Evolutionary conservation across 2,113 vertebrate genomes (phyloP).

Genomic region (Ursus arctos): DNA sequence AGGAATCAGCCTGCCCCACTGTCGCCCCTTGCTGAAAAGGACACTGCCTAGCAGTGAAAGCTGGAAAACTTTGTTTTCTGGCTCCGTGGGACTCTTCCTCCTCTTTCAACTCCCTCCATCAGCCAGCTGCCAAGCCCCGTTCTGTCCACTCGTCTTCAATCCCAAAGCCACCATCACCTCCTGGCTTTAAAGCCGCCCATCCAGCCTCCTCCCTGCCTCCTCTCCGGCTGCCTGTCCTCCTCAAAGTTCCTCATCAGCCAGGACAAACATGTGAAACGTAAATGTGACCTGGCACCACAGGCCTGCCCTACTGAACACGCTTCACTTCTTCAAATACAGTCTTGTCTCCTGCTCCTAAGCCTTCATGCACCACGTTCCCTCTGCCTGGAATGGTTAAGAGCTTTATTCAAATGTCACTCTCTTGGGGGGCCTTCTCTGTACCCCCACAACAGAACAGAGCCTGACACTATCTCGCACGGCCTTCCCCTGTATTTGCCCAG

Average conservation of each 20-base stretch:
- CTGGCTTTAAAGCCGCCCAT: not conserved
- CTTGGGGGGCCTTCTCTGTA: no score
- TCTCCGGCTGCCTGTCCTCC: not conserved
- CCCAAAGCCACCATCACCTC: not conserved
- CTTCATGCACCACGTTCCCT: not conserved
- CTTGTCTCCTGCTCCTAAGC: not conserved
- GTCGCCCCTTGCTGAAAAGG: not conserved
- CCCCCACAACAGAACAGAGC: not conserved
- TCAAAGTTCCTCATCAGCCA: not conserved
- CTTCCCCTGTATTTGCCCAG: not conserved
- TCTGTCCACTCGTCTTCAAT: not conserved
- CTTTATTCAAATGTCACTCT: not conserved
- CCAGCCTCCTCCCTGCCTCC: not conserved
- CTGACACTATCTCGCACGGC: not conserved
- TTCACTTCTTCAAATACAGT: not conserved
- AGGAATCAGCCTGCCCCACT: not conserved
- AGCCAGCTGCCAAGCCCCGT: not conserved
- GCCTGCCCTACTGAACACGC: not conserved
- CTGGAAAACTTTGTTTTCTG: not conserved
- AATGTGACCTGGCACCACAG: not conserved
- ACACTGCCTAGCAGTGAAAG: fast-evolving
- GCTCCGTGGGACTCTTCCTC: not conserved
- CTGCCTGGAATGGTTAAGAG: not conserved
- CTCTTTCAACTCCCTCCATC: not conserved
- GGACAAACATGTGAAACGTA: not conserved